phyloP scores from a whole-genome alignment of 2,888 invertebrate species.

The Sminthurinus aureus region DNA sequence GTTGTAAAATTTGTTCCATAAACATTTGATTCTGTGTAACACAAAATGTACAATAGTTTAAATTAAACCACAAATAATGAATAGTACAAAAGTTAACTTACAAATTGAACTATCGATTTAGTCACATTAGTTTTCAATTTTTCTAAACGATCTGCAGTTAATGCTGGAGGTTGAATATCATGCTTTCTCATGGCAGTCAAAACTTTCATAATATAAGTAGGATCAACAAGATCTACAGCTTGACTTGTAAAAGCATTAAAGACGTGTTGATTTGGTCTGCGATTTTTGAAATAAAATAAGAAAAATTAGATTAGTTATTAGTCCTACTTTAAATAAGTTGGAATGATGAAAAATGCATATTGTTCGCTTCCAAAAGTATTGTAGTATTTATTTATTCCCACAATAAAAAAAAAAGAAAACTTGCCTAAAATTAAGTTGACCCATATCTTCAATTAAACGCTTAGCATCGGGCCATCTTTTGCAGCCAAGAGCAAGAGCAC shows the following conservation, averaged over 20 bases:
- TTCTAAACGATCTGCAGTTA: constrained; percentile 72
- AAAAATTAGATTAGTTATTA: neutral
- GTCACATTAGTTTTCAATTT: constrained; percentile 70
- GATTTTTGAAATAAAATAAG: constrained; percentile 60
- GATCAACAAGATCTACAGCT: constrained; percentile 70
- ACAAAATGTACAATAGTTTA: no score
- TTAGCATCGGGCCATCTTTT: constrained; percentile 70
- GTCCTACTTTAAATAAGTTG: constrained; percentile 3
- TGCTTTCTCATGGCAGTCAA: constrained; percentile 72
- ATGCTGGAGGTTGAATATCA: constrained; percentile 70
- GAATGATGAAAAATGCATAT: neutral
- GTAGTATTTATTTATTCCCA: no score
- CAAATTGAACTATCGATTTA: constrained; percentile 66
- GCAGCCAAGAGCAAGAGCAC: constrained; percentile 83
- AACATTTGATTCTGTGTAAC: no score
- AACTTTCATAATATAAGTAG: constrained; percentile 74
- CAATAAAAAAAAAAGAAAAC: constrained; percentile 38
- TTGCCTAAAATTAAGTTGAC: constrained; percentile 72
- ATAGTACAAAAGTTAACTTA: no score
- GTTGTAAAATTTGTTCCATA: neutral
- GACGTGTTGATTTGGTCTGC: constrained; percentile 77
- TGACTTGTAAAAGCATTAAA: constrained; percentile 76
- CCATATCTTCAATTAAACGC: constrained; percentile 75
- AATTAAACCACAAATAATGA: no score
- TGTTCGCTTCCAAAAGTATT: no score